Conservation (phyloP, 2,113 vertebrate species). For the Silurus asotus region DNA sequence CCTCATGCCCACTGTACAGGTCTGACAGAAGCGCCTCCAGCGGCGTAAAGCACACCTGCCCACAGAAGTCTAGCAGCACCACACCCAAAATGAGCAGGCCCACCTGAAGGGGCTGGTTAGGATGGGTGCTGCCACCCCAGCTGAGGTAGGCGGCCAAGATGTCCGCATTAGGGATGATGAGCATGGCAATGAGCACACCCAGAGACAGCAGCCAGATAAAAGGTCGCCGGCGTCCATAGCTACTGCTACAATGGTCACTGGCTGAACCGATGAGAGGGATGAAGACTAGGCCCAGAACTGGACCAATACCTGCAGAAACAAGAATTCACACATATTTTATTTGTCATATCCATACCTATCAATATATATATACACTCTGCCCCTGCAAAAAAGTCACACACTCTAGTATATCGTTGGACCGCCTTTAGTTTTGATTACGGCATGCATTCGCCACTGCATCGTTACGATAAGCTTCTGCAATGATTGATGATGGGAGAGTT, state of each 20-base stretch:
- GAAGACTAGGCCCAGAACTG: constrained; percentile 76
- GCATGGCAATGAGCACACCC: constrained; percentile 74
- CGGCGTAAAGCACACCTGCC: constrained; percentile 78
- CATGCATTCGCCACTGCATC: too few species aligned
- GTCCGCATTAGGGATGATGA: constrained; percentile 76
- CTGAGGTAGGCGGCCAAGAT: constrained; percentile 65
- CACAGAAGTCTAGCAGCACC: constrained; percentile 78
- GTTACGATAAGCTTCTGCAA: too few species aligned
- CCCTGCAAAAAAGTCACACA: too few species aligned
- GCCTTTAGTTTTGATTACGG: too few species aligned
- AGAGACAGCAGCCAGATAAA: constrained; percentile 79
- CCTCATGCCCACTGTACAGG: constrained; percentile 72
- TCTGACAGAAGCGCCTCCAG: constrained; percentile 78
- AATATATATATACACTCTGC: too few species aligned
- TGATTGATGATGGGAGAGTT: too few species aligned
- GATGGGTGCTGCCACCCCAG: constrained; percentile 65
- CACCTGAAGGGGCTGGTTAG: constrained; percentile 67
- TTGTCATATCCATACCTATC: too few species aligned
- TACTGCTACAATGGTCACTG: constrained; percentile 77
- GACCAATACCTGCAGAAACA: constrained; percentile 72
- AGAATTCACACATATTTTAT: not conserved
- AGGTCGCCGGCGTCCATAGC: constrained; percentile 73
- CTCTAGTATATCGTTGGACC: too few species aligned
- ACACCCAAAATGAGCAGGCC: constrained; percentile 76
- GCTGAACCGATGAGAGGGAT: constrained; percentile 79